Evolutionary conservation across 2,888 invertebrate species (phyloP).

Genomic region (Caenorhabditis sp.): DNA sequence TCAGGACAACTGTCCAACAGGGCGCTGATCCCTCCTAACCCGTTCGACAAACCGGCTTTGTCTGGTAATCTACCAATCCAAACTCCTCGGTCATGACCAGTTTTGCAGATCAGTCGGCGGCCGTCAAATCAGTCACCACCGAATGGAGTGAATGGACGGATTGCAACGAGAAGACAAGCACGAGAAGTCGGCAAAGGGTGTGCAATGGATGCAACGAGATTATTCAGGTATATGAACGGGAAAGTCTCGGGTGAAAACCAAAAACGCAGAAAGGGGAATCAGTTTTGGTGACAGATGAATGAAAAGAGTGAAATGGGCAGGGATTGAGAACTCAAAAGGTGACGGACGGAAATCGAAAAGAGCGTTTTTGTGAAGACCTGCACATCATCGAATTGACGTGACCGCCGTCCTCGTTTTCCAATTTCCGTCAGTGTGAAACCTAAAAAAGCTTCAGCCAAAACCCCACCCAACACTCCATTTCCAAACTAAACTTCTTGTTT

Average conservation of each 20-base stretch:
- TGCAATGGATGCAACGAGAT: conserved; percentile 73
- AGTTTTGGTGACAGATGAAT: neutral
- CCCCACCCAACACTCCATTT: neutral
- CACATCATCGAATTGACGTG: conserved; percentile 10
- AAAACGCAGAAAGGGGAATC: neutral
- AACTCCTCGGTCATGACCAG: neutral
- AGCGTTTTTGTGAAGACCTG: neutral
- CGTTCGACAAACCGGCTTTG: conserved; percentile 45
- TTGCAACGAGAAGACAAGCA: conserved; percentile 67
- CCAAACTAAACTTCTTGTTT: conserved; percentile 1
- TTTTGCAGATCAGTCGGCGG: conserved; percentile 21
- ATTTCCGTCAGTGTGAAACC: conserved; percentile 19
- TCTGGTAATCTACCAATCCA: conserved; percentile 12
- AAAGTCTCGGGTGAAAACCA: no score
- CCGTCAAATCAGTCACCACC: conserved; percentile 42
- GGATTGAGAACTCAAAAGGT: neutral
- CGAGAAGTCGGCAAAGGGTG: conserved; percentile 68
- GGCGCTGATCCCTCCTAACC: conserved; percentile 50
- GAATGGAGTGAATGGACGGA: conserved; percentile 77
- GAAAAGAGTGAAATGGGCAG: neutral
- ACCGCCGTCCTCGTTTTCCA: conserved; percentile 1
- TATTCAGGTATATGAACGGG: conserved; percentile 69
- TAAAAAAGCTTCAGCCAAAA: neutral
- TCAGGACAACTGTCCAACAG: conserved; percentile 30
- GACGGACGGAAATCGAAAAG: conserved; percentile 1